Percentiles rank a stretch among this genome's conserved stretches.
These are phyloP conservation scores for Spilosoma lubricipeda DNA, from an alignment of 2,888 invertebrate species.

Conservation along the genomic window DNA sequence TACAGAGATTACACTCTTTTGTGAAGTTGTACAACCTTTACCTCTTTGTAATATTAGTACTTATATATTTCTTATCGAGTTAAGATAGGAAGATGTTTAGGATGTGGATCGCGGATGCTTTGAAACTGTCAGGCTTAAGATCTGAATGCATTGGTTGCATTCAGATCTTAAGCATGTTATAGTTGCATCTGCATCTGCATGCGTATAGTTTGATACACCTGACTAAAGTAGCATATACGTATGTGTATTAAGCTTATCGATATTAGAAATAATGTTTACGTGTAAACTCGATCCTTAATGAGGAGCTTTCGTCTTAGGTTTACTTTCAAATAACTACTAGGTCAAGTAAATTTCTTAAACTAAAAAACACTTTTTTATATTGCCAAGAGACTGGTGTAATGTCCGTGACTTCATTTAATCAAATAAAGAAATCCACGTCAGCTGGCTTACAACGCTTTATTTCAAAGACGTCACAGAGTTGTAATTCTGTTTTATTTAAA, in stretches of 20 bases:
- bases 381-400: not conserved
- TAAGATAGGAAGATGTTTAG: not conserved
- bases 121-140: no score
- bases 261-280: not conserved
- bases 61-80: not conserved
- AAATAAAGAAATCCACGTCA: not conserved
- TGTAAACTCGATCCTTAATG: not conserved
- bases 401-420: not conserved
- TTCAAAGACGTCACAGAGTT: slow-evolving; percentile 24
- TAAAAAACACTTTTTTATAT: not conserved
- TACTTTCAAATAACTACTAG: not conserved
- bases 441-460: slow-evolving; percentile 5
- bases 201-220: no score
- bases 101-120: not conserved
- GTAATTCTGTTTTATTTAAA: slow-evolving; percentile 22
- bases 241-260: not conserved
- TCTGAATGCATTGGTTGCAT: no score
- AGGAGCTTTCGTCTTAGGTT: no score
- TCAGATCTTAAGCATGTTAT: no score
- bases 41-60: no score
- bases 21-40: no score
- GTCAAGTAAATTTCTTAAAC: not conserved
- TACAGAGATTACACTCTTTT: no score
- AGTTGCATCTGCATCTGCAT: no score
- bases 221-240: no score